Evolutionary conservation across 2,888 invertebrate genomes (phyloP), one percentile per base, ranked within the genome.

Genomic region (Pheosia tremula): DNA sequence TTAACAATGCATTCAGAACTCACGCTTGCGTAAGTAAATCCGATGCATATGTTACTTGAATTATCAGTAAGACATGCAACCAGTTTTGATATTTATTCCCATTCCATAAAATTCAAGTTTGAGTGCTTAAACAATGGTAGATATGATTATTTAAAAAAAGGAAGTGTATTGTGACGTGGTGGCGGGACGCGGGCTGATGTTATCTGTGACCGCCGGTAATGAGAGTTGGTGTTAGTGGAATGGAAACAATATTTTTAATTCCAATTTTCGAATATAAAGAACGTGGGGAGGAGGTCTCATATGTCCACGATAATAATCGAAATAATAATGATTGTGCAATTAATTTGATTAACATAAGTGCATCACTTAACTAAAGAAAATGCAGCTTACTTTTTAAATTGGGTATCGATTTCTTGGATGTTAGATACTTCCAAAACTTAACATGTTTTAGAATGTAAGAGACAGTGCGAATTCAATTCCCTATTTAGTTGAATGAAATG

Each of bases 131-230:
- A 24, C n/a, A 57, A 56, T 52, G 64, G 68, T 57, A 11, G 64
- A 69, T 80, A 71, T 61, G 73, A 63, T 72, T 77, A 77, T 83
- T 79, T 77, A 69, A 66, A 76, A 77, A 76, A 71, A 74, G 71
- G 74, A 76, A 72, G 69, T 80, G 80, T 79, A 84, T 82, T 84
- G 83, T 84, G 81, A 82, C 72, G 63, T 69, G 67, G 61, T 57
- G 59, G 59, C 41, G 82, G 82, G 81, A 76, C 83, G 84, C 79
- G 76, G 84, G 84, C 82, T 81, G 91, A 89, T 89, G 68, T 81
- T 89, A 89, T 91, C 88, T 72, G 77, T 68, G 71, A 79, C 84
- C 82, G 83, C 86, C 85, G 83, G 87, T 90, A 89, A 89, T 87
- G 88, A 89, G 86, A 85, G 75, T 86, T 85, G 82, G 83, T 89